These are phyloP conservation scores for Hiodon alosoides DNA, from an alignment of 2,113 vertebrate species.

Conservation along the genomic window DNA sequence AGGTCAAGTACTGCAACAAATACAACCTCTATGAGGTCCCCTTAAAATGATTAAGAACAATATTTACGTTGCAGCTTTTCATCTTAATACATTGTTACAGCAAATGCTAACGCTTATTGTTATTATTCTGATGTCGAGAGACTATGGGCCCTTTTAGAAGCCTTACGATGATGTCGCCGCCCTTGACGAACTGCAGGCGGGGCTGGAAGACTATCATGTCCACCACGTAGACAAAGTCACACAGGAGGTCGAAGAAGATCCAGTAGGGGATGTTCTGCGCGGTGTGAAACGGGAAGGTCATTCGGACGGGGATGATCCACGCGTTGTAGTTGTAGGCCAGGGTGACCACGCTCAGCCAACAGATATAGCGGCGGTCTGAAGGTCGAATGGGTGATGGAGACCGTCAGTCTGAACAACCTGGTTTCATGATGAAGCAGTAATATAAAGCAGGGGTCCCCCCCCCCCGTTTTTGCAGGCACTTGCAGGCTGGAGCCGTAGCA, in stretches of 20 bases:
- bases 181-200: conserved; percentile 77
- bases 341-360: conserved; percentile 78
- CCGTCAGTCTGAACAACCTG: too few relatives aligned
- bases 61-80: too few relatives aligned
- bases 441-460: too few relatives aligned
- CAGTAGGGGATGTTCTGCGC: conserved; percentile 55
- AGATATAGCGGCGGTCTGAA: conserved; percentile 71
- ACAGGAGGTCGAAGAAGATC: conserved; percentile 63
- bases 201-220: conserved; percentile 79
- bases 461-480: too few relatives aligned
- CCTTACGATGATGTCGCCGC: conserved; percentile 85
- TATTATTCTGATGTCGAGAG: too few relatives aligned
- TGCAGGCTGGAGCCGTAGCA: too few relatives aligned
- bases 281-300: conserved; percentile 78
- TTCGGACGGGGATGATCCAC: conserved; percentile 78
- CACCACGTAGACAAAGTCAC: conserved; percentile 75
- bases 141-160: not conserved
- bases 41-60: too few relatives aligned
- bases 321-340: conserved; percentile 86
- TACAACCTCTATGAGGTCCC: too few relatives aligned
- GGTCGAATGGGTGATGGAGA: not conserved
- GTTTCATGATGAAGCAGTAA: too few relatives aligned
- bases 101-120: too few relatives aligned
- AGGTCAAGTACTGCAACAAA: too few relatives aligned
- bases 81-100: too few relatives aligned